Base-by-base conservation (phyloP, 1,140 invertebrate genomes). In the Drosophila arawakana region DNA sequence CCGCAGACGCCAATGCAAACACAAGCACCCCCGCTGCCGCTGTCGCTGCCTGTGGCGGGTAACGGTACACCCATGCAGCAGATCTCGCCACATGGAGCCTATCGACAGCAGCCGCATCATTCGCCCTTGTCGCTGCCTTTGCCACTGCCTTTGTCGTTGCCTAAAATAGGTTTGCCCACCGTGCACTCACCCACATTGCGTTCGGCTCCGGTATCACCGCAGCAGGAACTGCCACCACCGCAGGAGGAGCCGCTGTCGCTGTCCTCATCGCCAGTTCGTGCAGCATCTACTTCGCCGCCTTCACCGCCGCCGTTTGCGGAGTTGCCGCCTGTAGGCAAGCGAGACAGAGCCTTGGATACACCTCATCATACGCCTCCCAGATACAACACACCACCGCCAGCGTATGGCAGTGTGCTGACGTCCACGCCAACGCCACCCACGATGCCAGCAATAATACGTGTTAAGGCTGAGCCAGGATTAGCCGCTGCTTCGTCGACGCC, bases 201-300 rank as follows among this genome's bases (percentile, higher is more conserved):
- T 84, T 90, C 78, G 60, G 89, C 62, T 76, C 80, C 66, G 68
- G 84, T 78, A 43, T 90, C 85, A 18, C 69, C 75, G 25, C 81
- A 90, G 25, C 63, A 60, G 3, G 84, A 89, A 25, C 60, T 90
- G 58, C 80, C 81, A 21, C 84, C 84, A 50, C 84, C 84, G 10
- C 84, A 88, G 57, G 80, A 89, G 49, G 83, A 88, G 41, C 85
- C 84, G 50, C 74, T 73, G 39, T 88, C 82, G 5, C 81, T 90
- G 63, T 65, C 84, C 2, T 54, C 74, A 5, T 35, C 77, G 92
- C 93, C 60, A 93, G 93, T 81, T 91, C 93, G 89, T 75, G 93
- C 59, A 92, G 93, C 44, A 93, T 93, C 84, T 93, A 92, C 65
- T 92, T 93, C 37, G 43, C 44, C 52, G 34, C 21, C 44, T 21